Conservation (phyloP, 2,797 vertebrate species). For the Megaceryle alcyon region DNA sequence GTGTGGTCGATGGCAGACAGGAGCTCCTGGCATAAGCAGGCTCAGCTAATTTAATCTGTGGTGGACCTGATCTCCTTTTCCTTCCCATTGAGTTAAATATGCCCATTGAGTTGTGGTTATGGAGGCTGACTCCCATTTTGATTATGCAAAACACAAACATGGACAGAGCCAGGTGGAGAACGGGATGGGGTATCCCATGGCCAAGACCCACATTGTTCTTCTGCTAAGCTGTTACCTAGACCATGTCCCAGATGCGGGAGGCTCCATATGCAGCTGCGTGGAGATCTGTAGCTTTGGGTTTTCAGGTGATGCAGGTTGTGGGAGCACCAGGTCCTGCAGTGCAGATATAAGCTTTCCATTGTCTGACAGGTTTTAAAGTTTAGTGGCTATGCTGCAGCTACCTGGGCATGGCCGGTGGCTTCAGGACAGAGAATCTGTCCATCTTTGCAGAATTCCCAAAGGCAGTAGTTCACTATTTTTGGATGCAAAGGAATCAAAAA, state of each 20-base stretch:
- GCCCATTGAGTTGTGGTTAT: background rate
- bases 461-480: background rate
- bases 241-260: background rate
- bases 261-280: fast-evolving
- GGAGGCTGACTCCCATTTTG: background rate
- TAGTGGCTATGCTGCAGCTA: background rate
- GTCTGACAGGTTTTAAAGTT: background rate
- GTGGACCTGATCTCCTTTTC: background rate
- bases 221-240: background rate
- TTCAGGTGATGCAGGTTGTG: background rate
- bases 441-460: background rate
- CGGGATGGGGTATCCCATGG: background rate
- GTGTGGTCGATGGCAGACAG: fast-evolving
- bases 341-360: background rate
- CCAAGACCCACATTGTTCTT: background rate
- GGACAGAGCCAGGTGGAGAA: fast-evolving
- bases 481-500: background rate
- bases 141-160: background rate
- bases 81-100: conserved; percentile 20
- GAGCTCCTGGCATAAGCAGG: background rate
- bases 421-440: background rate
- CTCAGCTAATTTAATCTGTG: background rate
- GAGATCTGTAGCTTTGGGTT: background rate
- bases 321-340: background rate
- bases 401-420: background rate